Conservation (phyloP, 2,888 invertebrate genomes). For the Epiblema foenella region DNA sequence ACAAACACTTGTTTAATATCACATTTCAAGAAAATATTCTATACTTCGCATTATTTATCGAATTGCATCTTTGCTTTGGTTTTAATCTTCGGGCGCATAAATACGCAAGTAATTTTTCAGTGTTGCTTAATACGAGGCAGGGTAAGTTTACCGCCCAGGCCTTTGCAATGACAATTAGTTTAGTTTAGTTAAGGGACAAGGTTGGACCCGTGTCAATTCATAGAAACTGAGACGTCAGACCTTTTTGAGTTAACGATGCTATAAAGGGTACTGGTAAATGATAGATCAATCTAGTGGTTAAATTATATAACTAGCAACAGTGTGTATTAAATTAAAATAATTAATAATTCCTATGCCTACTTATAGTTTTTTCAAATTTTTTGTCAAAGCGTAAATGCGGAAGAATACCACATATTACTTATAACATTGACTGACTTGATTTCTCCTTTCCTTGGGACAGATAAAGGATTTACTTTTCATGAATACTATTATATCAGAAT, state of each 20-base stretch:
- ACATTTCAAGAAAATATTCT: no score
- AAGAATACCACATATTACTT: not conserved
- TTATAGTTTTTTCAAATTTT: not conserved
- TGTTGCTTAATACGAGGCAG: not conserved
- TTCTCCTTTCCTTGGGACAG: no score
- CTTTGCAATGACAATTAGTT: slow-evolving; percentile 44
- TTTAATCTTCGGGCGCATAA: not conserved
- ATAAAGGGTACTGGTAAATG: slow-evolving; percentile 35
- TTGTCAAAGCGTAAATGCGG: not conserved
- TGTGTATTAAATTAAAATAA: slow-evolving; percentile 8
- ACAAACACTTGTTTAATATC: no score
- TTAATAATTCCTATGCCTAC: not conserved
- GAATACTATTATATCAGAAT: no score
- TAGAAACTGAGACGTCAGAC: slow-evolving; percentile 44
- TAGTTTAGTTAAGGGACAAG: slow-evolving; percentile 38
- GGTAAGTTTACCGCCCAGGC: slow-evolving; percentile 27
- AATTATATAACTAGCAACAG: slow-evolving; percentile 14
- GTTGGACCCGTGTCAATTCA: slow-evolving; percentile 43
- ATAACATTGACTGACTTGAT: no score
- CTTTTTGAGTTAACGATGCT: slow-evolving; percentile 40
- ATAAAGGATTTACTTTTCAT: no score
- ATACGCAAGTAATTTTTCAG: not conserved
- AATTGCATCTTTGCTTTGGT: not conserved
- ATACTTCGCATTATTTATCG: no score
- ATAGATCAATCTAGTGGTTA: slow-evolving; percentile 27